phyloP scores from a whole-genome alignment of 2,113 vertebrate genomes.

The Stictonetta naevosa region DNA sequence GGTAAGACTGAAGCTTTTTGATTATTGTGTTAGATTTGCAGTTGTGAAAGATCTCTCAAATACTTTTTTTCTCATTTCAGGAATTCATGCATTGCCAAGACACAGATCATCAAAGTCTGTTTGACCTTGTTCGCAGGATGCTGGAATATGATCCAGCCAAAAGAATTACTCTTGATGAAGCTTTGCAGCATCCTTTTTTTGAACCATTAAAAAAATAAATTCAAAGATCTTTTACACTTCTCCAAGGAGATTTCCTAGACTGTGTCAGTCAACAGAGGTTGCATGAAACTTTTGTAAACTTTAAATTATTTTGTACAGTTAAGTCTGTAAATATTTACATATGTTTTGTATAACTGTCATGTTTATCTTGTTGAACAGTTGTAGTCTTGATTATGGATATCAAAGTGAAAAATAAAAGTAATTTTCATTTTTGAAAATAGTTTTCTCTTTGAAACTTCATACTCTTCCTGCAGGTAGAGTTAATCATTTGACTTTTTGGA shows the following conservation, averaged over 20 bases:
- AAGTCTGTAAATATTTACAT: slow-evolving; percentile 77
- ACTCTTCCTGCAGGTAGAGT: not conserved
- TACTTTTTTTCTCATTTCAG: slow-evolving; percentile 60
- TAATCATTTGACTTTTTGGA: too few relatives aligned
- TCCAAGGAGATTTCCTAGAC: slow-evolving; percentile 85
- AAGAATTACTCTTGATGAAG: slow-evolving; percentile 92
- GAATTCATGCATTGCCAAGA: slow-evolving; percentile 90
- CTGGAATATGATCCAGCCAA: slow-evolving; percentile 91
- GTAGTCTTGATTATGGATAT: slow-evolving; percentile 71
- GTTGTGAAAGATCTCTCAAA: not conserved
- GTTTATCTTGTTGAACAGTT: slow-evolving; percentile 74
- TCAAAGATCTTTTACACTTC: slow-evolving; percentile 77
- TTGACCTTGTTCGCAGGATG: slow-evolving; percentile 93
- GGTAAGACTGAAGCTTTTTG: slow-evolving; percentile 70
- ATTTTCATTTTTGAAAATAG: slow-evolving; percentile 72
- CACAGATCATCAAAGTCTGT: slow-evolving; percentile 88
- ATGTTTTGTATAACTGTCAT: slow-evolving; percentile 77
- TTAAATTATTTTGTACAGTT: slow-evolving; percentile 86
- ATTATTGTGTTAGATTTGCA: not conserved
- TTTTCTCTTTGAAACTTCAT: slow-evolving; percentile 36
- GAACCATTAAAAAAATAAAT: slow-evolving; percentile 77
- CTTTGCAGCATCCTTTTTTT: slow-evolving; percentile 90
- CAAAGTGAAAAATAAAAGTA: slow-evolving; percentile 72
- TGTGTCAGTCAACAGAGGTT: slow-evolving; percentile 89
- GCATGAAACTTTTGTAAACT: slow-evolving; percentile 81